These are phyloP conservation scores for Mormyrus lacerda DNA, from an alignment of 2,113 vertebrate genomes.

Conservation along the genomic window DNA sequence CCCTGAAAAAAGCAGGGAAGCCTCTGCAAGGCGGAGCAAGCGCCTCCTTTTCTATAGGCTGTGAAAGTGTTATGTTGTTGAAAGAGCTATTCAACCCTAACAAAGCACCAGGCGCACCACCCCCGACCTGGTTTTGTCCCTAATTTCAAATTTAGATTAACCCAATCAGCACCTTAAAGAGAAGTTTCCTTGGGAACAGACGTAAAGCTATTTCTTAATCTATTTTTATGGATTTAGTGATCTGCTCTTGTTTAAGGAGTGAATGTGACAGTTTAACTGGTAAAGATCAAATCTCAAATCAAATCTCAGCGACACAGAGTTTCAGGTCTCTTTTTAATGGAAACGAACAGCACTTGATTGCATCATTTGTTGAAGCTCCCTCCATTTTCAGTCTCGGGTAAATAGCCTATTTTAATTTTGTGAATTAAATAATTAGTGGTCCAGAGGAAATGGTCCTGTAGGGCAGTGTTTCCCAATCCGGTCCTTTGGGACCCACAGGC, in stretches of 20 bases:
- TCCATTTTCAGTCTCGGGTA: neutral
- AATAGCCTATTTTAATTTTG: neutral
- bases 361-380: neutral
- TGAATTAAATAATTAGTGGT: neutral
- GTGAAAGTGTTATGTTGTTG: slow-evolving; percentile 13
- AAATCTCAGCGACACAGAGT: too few relatives aligned
- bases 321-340: neutral
- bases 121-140: neutral
- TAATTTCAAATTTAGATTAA: slow-evolving; percentile 18
- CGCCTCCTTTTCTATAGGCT: neutral
- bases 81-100: slow-evolving; percentile 13
- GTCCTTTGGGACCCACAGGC: neutral
- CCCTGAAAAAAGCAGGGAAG: neutral
- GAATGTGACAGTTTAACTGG: neutral
- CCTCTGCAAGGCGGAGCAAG: neutral
- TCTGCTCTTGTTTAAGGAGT: neutral
- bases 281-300: neutral
- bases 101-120: neutral
- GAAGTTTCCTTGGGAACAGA: neutral
- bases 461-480: neutral
- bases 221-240: neutral
- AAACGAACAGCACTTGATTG: neutral
- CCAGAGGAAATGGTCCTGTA: neutral
- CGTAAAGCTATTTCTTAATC: neutral
- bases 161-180: neutral